phyloP scores from a whole-genome alignment of 1,140 invertebrate species.

The Trichogramma pretiosum region DNA sequence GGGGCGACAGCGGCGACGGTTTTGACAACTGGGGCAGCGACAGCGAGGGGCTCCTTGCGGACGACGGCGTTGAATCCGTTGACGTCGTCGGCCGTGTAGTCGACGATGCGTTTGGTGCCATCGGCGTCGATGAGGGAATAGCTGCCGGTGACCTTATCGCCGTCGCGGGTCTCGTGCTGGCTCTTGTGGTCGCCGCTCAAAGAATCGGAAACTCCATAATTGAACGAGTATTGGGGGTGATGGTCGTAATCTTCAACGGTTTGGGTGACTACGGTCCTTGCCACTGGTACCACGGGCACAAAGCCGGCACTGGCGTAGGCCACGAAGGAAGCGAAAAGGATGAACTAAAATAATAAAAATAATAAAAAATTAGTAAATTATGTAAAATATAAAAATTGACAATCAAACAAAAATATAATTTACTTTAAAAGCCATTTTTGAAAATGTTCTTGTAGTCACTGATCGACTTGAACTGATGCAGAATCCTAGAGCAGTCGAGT shows the following conservation, averaged over 20 bases:
- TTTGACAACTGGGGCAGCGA: slow-evolving; percentile 19
- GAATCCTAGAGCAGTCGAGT: too few relatives aligned
- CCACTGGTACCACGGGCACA: slow-evolving; percentile 1
- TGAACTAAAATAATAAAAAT: slow-evolving; percentile 29
- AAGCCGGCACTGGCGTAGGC: slow-evolving; percentile 21
- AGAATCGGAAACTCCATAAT: slow-evolving; percentile 39
- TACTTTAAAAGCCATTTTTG: too few relatives aligned
- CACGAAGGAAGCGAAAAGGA: slow-evolving; percentile 37
- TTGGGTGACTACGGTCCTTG: slow-evolving; percentile 14
- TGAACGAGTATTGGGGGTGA: slow-evolving; percentile 35
- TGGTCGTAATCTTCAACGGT: slow-evolving; percentile 34
- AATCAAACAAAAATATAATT: too few relatives aligned
- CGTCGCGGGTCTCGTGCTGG: slow-evolving; percentile 54
- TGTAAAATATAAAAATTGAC: too few relatives aligned
- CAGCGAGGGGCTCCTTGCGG: slow-evolving; percentile 46
- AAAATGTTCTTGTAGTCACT: too few relatives aligned
- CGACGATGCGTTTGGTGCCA: slow-evolving; percentile 59
- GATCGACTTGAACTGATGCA: too few relatives aligned
- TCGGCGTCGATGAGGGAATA: slow-evolving; percentile 52
- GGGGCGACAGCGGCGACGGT: slow-evolving; percentile 28
- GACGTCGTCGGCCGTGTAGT: slow-evolving; percentile 64
- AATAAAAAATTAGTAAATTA: not conserved
- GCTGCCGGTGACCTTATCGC: slow-evolving; percentile 52
- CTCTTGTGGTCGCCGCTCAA: slow-evolving; percentile 55
- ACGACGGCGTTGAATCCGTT: slow-evolving; percentile 63